Conservation (phyloP, 2,797 vertebrate species). For the Cygnus olor region DNA sequence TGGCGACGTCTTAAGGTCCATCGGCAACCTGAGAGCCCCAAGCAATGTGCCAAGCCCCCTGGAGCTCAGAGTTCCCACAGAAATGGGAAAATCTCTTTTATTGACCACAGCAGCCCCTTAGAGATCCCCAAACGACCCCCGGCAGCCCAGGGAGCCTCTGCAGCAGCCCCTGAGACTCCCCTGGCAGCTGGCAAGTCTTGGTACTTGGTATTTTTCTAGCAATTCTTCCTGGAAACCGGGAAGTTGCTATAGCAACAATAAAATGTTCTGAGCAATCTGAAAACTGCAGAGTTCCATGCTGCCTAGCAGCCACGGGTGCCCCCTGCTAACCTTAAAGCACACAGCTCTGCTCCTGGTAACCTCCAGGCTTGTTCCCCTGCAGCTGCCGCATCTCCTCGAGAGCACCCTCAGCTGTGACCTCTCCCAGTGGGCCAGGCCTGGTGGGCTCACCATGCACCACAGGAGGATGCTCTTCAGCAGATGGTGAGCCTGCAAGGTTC, state of each 20-base stretch:
- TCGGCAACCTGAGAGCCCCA: background rate
- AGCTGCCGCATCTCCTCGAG: background rate
- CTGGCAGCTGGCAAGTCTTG: background rate
- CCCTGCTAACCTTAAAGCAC: background rate
- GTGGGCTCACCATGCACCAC: fast-evolving
- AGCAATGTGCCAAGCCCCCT: background rate
- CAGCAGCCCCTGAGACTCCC: background rate
- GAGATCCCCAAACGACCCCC: no score
- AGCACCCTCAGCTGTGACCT: background rate
- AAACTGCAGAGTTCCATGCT: background rate
- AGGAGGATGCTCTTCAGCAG: background rate
- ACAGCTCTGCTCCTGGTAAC: no score
- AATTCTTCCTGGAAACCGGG: no score
- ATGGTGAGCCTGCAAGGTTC: fast-evolving
- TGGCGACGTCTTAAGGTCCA: no score
- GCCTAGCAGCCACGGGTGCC: background rate
- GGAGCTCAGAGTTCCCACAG: fast-evolving
- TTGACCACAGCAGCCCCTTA: no score
- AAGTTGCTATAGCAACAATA: background rate
- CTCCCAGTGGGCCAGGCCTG: no score
- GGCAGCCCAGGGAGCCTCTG: background rate
- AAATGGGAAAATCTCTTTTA: fast-evolving
- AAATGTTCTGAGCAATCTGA: background rate
- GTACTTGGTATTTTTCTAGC: background rate
- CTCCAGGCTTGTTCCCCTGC: no score